Base-by-base conservation (phyloP, 2,113 vertebrate species). In the Crotophaga sulcirostris region DNA sequence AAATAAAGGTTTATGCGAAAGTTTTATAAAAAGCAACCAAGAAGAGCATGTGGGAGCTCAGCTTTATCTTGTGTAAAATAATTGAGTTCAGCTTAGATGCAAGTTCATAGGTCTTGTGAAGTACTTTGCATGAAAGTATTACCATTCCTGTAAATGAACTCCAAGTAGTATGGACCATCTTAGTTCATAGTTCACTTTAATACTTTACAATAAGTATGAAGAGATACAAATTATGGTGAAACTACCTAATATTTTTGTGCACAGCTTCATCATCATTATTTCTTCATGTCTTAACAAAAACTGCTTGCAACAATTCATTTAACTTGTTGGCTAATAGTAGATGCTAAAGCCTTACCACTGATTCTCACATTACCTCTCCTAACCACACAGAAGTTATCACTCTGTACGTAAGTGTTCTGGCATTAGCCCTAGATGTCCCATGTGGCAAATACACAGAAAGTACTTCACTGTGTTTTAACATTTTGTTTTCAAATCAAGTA, bases 1-100 rank as follows among this genome's bases (percentile, higher is more conserved):
- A 89, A 91, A 84, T 77, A 92, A 86, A 92, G 45, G 36, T 58
- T 80, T 80, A 8, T 77, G n/a, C 36, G 74, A n/a, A 88, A 86
- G 76, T 51, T 89, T 91, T 88, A 84, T 54, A 92, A 62, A 94
- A 83, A 60, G 26, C 25, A 69, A 4, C 33, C 59, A 56, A 55
- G 42, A 58, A 56, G 47, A 67, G 33, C 31, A 26, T 9, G 52
- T 63, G 67, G 38, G 58, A 94, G 45, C 51, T 89, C 68, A 87
- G n/a, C 29, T 93, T 29, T 80, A 17, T 47, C 59, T 74, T 87
- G 51, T 55, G 45, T 24, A 45, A 81, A 96, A 62, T 80, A 81
- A 83, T n/a, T 54, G 54, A 90, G n/a, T 55, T 90, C 83, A 88
- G 18, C 42, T 83, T 21, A 12, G n/a, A 13, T 68, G 76, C 0